Base-by-base conservation (phyloP, 2,888 invertebrate species). In the Altica lythri region DNA sequence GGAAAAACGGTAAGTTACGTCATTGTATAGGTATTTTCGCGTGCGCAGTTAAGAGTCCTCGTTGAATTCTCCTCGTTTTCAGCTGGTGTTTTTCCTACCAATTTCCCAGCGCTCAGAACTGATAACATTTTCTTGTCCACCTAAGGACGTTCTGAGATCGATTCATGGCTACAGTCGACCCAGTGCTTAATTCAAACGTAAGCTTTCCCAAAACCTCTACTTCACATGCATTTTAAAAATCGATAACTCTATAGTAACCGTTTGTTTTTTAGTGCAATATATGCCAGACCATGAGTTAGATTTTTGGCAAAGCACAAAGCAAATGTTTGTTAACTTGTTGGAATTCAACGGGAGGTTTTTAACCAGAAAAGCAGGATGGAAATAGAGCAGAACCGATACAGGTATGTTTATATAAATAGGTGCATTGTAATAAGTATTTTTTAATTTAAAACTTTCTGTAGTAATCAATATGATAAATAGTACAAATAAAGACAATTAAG, bases 291-390 rank as follows among this genome's bases (percentile, higher is more conserved):
- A 49, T 40, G 30, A 40, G 49, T 49, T 40, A 40, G 14, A 29
- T 34, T 32, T 30, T 32, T 18, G n/a, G 17, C 13, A 32, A 42
- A 49, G 32, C 14, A 22, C 18, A 12, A 30, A 12, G 40, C 49
- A 40, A 49, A 49, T 49, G 49, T 18, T 49, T 32, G 40, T 42
- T 18, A 19, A 19, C 19, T 49, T 42, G 22, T 18, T 13, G n/a
- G 22, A 22, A 30, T 29, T 38, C 40, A n/a, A 42, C 49, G 22
- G 45, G 40, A 64, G 64, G 63, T 32, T 63, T 55, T 59, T 48
- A 47, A 52, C 34, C 37, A 57, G 55, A 32, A 55, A 44, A 54
- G 55, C 60, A 68, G 64, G 51, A 68, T 67, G 68, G 66, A 67
- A 46, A 38, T 60, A 16, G 53, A 63, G 43, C 67, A 67, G 45